Evolutionary conservation across 2,797 vertebrate species (phyloP), one percentile per base, ranked within the genome.

Genomic region (Hydrocynus forskahlii): DNA sequence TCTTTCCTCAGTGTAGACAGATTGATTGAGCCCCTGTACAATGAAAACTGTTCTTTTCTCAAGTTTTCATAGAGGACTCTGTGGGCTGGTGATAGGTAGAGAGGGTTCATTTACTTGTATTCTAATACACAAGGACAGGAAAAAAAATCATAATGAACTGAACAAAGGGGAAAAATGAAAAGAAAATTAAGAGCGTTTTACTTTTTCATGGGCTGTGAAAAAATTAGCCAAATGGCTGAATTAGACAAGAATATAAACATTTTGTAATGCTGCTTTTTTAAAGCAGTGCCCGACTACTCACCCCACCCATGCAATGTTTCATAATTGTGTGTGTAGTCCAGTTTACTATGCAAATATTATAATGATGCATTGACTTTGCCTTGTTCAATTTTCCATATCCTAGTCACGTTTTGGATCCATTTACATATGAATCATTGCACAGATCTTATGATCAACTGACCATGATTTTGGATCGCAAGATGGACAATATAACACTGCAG

Each of bases 241-340:
- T 57, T 38, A 50, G 54, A 73, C 54, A 38, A 73, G 70, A 57
- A 55, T n/a, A 73, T 73, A n/a, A 57, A 57, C 19, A n/a, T 57
- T 57, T 57, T 38, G 57, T 13, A 38, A 23, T 8, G 9, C 17
- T 7, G 45, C 19, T 45, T 68, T 21, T 45, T 45, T 8, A 12
- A 68, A 12, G 17, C 45, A 16, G 21, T 69, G 45, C 23, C 67
- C 6, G 9, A 13, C 12, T 19, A 54, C 50, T 10, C 23, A 50
- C 4, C 14, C 17, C 68, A 72, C 50, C 16, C 14, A 8, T 35
- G 29, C 16, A 57, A 0, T 13, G 25, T 38, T 73, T 73, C 25
- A 35, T 35, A 57, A 57, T 19, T 59, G 29, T 8, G 4, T 6
- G 21, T 38, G 62, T 43, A n/a, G 64, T 16, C 7, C 9, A 10